These are phyloP conservation scores for Echiichthys vipera DNA, from an alignment of 2,797 vertebrate genomes.

Conservation along the genomic window DNA sequence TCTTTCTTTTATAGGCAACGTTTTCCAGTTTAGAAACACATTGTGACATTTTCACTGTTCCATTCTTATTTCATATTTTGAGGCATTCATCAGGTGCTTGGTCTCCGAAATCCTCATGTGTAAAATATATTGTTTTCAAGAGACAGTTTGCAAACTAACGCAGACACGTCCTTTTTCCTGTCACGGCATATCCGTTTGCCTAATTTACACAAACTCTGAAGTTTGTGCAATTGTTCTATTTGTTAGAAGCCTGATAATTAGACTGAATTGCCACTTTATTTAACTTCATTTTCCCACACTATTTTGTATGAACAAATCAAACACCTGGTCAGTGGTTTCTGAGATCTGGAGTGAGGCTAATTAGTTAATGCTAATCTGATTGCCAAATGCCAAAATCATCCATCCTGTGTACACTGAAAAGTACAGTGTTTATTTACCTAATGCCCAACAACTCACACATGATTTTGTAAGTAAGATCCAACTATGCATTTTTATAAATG, in stretches of 20 bases:
- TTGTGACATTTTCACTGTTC: conserved; percentile 44
- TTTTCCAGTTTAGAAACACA: conserved; percentile 55
- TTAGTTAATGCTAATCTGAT: background rate
- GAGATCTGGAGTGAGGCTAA: background rate
- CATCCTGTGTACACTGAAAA: background rate
- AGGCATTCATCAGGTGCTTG: conserved; percentile 56
- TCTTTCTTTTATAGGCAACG: conserved; percentile 46
- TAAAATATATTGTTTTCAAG: conserved; percentile 67
- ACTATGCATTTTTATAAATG: background rate
- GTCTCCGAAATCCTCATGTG: conserved; percentile 48
- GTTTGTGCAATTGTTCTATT: conserved; percentile 7
- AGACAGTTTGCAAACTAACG: conserved; percentile 45
- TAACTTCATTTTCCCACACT: background rate
- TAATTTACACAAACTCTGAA: conserved; percentile 49
- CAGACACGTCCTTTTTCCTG: conserved; percentile 60
- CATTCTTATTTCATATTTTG: conserved; percentile 68
- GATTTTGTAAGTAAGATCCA: background rate
- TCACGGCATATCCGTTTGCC: conserved; percentile 59
- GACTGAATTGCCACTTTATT: background rate
- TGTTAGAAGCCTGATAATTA: background rate
- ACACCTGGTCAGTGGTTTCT: background rate
- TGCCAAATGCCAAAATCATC: conserved; percentile 1
- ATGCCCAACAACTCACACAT: no score
- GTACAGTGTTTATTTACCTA: background rate
- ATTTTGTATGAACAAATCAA: background rate